Conservation (phyloP, 2,888 invertebrate species). For the Hermodice carunculata region DNA sequence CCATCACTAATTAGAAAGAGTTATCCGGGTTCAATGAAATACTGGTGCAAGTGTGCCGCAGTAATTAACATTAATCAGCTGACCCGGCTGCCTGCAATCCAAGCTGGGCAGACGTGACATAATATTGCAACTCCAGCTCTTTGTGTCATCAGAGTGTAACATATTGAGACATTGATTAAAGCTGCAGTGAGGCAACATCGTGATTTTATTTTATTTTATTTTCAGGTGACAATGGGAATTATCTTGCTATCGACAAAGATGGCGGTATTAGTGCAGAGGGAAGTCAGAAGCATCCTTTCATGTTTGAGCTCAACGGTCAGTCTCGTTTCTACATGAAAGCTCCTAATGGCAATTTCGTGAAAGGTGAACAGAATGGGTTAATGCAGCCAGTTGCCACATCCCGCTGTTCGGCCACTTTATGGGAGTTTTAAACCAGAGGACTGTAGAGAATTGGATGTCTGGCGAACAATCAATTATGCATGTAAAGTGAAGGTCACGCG, state of each 20-base stretch:
- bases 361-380: conserved; percentile 68
- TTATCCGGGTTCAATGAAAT: no score
- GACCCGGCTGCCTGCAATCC: no score
- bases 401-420: conserved; percentile 34
- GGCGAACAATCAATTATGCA: no score
- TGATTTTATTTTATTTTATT: conserved; percentile 3
- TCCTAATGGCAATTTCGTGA: conserved; percentile 73
- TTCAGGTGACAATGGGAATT: conserved; percentile 90
- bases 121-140: no score
- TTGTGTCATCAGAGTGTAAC: no score
- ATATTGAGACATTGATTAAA: no score
- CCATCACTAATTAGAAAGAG: no score
- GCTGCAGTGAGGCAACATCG: neutral
- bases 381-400: no score
- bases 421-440: conserved; percentile 43
- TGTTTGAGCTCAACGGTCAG: conserved; percentile 92
- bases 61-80: no score
- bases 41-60: no score
- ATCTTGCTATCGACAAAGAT: conserved; percentile 93
- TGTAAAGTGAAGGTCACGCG: no score
- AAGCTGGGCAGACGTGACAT: no score
- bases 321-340: conserved; percentile 92
- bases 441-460: neutral
- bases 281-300: conserved; percentile 87
- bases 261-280: conserved; percentile 85